phyloP scores from a whole-genome alignment of 2,113 vertebrate genomes.

The Ageneiosus marmoratus region DNA sequence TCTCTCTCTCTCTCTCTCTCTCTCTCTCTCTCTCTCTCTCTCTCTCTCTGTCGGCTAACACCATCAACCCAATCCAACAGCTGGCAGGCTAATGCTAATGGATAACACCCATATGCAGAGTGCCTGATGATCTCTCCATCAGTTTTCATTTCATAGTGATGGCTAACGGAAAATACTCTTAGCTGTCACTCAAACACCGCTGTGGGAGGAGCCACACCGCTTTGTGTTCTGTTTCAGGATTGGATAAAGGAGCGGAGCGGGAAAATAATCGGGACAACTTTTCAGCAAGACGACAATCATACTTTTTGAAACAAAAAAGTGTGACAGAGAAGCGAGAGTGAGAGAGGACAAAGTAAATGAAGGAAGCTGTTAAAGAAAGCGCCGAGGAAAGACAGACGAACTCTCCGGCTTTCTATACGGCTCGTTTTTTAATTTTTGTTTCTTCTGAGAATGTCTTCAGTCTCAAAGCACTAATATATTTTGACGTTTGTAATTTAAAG shows the following conservation, averaged over 20 bases:
- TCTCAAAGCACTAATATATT: constrained; percentile 66
- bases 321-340: constrained; percentile 50
- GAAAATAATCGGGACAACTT: constrained; percentile 51
- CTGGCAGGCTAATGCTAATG: background rate
- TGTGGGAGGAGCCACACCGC: background rate
- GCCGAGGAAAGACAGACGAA: constrained; percentile 59
- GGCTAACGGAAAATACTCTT: no score
- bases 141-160: background rate
- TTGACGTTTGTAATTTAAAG: constrained; percentile 67
- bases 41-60: background rate
- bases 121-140: background rate
- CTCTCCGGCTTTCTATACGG: constrained; percentile 61
- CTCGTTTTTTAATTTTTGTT: constrained; percentile 63
- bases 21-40: constrained; percentile 41
- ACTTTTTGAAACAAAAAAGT: constrained; percentile 58
- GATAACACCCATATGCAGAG: no score
- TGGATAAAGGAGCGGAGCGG: constrained; percentile 55
- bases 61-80: background rate
- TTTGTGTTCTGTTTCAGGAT: constrained; percentile 17
- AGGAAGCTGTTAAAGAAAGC: constrained; percentile 41
- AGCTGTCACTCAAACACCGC: constrained; percentile 2
- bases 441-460: constrained; percentile 55
- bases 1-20: constrained; percentile 30
- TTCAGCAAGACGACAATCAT: constrained; percentile 77
- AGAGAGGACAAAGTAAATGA: constrained; percentile 55